phyloP scores from a whole-genome alignment of 2,888 invertebrate species.

The Oscheius sp. region DNA sequence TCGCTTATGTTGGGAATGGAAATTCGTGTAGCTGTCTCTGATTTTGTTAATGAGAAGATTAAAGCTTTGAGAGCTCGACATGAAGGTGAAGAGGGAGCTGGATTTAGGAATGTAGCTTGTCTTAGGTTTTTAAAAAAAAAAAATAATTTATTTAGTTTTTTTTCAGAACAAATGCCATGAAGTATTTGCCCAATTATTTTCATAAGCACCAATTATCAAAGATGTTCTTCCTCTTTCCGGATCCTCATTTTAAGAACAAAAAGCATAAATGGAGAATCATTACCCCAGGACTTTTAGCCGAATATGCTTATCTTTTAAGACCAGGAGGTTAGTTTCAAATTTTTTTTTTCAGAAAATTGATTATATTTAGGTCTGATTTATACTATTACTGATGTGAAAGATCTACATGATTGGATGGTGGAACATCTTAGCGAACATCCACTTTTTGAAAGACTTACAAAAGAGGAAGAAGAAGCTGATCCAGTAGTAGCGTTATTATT shows the following conservation, averaged over 20 bases:
- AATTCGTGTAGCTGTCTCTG: constrained; percentile 93
- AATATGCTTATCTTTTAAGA: constrained; percentile 92
- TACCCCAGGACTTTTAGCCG: constrained; percentile 87
- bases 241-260: constrained; percentile 90
- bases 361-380: constrained; percentile 83
- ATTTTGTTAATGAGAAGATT: constrained; percentile 94
- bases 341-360: neutral
- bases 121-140: constrained; percentile 75
- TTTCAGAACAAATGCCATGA: constrained; percentile 89
- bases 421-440: constrained; percentile 89
- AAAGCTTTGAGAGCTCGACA: constrained; percentile 79
- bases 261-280: constrained; percentile 97
- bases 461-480: constrained; percentile 72
- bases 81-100: constrained; percentile 64
- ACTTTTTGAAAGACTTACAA: constrained; percentile 76
- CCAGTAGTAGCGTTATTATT: constrained; percentile 87
- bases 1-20: constrained; percentile 91
- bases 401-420: constrained; percentile 96
- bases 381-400: constrained; percentile 96
- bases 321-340: constrained; percentile 76
- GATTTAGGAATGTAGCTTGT: constrained; percentile 90
- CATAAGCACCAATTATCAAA: constrained; percentile 81
- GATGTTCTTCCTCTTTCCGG: constrained; percentile 98
- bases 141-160: neutral
- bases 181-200: constrained; percentile 97